Evolutionary conservation across 1,140 invertebrate genomes (phyloP), one percentile per base, ranked within the genome.

Genomic region (Drosophila trapezifrons): DNA sequence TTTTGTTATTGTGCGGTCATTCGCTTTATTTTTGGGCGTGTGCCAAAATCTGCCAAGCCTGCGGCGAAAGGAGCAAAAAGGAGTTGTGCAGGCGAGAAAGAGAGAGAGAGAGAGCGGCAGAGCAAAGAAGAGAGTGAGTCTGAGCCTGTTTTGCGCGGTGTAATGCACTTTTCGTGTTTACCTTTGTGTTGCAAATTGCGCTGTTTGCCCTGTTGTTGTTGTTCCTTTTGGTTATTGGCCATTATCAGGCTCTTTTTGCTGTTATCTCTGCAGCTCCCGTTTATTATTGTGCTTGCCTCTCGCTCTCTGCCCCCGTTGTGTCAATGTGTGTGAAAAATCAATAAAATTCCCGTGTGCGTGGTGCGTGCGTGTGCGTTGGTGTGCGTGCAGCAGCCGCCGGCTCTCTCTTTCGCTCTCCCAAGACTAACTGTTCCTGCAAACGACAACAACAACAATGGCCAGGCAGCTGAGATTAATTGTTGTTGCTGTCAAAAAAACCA

Each of bases 351-450:
- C 65, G 43, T 47, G 42, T 71, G 52, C 35, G 42, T 71, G 35
- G 22, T 52, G 45, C 27, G 37, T 64, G 57, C 20, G 25, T 46
- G 43, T 32, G 52, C 42, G 45, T 29, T 52, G 27, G 55, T 72
- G 65, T 72, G 47, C 71, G 64, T 84, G 76, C 81, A 80, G 80
- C 80, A 85, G 80, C 81, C 80, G 80, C 81, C 80, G 81, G 77
- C 64, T 58, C 35, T 47, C 72, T 69, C 60, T 45, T 37, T 45
- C 55, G 47, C 47, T 47, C 52, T 40, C 17, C 51, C 51, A 37
- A 54, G 20, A 13, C 51, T 27, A 38, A 42, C 45, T 62, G 51
- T 38, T 27, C 20, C 32, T 42, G 54, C 20, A 62, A 54, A n/a
- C 40, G 25, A 25, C 32, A 56, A 56, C 15, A n/a, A 40, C 40